Evolutionary conservation across 1,140 invertebrate species (phyloP).

Genomic region (Drosophila aff.): DNA sequence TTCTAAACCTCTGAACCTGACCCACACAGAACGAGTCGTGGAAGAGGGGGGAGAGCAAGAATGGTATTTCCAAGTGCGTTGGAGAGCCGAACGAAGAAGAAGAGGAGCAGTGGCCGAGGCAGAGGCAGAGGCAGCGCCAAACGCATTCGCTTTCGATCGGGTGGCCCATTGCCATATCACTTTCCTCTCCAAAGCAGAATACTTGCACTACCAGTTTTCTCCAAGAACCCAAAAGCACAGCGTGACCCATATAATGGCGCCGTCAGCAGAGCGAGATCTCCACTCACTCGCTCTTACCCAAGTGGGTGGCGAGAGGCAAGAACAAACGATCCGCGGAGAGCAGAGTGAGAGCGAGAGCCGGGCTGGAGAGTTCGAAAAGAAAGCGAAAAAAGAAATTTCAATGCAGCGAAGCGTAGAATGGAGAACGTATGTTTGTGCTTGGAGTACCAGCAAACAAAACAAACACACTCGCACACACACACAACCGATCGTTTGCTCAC

Average conservation of each 20-base stretch:
- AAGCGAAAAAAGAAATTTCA: constrained; percentile 83
- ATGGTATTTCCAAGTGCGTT: constrained; percentile 18
- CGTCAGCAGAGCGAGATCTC: constrained; percentile 19
- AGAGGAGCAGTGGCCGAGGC: background rate
- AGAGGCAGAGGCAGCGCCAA: constrained; percentile 9
- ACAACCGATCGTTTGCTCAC: constrained; percentile 55
- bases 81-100: background rate
- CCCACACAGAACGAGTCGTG: constrained; percentile 34
- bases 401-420: constrained; percentile 78
- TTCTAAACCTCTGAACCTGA: constrained; percentile 67
- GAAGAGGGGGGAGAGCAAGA: background rate
- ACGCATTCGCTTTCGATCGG: constrained; percentile 82
- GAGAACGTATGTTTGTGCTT: constrained; percentile 58
- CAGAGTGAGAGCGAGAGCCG: constrained; percentile 40
- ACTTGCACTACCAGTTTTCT: constrained; percentile 78
- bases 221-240: constrained; percentile 65
- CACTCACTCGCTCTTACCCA: background rate
- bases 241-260: constrained; percentile 69
- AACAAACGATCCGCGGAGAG: constrained; percentile 20
- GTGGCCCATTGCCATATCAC: constrained; percentile 63
- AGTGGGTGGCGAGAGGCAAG: constrained; percentile 25
- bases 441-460: constrained; percentile 33
- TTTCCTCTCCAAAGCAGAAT: constrained; percentile 59
- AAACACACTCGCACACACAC: constrained; percentile 24
- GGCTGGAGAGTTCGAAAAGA: constrained; percentile 75